A percentile compares a stretch with the other conserved stretches of the same genome.
phyloP scores from a whole-genome alignment of 2,797 vertebrate species.

The Oryzias sinensis region DNA sequence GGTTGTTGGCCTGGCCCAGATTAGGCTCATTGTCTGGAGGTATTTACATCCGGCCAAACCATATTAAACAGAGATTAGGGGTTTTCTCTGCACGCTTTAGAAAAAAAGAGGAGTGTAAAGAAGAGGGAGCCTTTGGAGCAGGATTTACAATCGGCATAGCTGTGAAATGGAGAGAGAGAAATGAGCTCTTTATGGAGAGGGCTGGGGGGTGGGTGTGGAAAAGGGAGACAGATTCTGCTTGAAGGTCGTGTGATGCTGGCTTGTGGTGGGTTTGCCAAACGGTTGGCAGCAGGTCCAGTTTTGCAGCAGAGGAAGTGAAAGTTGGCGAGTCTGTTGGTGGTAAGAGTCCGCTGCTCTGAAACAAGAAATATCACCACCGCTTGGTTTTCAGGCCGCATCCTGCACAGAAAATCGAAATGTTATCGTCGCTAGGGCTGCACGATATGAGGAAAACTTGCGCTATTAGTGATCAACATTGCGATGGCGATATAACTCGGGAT shows the following conservation, averaged over 20 bases:
- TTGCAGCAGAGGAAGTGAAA: conserved; percentile 52
- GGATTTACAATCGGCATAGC: conserved; percentile 73
- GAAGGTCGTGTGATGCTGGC: conserved; percentile 77
- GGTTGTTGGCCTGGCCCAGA: conserved; percentile 79
- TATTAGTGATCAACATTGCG: no score
- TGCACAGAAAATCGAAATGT: no score
- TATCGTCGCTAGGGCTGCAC: no score
- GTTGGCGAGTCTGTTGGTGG: conserved; percentile 56
- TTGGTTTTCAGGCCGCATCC: no score
- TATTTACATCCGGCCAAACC: conserved; percentile 86
- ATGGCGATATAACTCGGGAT: no score
- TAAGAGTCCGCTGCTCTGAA: conserved; percentile 1
- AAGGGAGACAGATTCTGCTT: conserved; percentile 59
- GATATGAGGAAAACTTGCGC: no score
- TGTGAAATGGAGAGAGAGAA: conserved; percentile 79
- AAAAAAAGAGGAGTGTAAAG: conserved; percentile 21
- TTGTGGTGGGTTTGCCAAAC: conserved; percentile 53
- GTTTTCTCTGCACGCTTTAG: conserved; percentile 47
- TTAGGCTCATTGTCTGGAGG: conserved; percentile 81
- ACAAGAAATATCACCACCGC: no score
- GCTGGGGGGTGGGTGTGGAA: conserved; percentile 10
- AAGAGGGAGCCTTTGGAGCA: conserved; percentile 52
- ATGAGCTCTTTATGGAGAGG: conserved; percentile 55
- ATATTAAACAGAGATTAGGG: conserved; percentile 86
- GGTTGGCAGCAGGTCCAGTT: conserved; percentile 45